Evolutionary conservation across 2,888 invertebrate species (phyloP).

Genomic region (Polietes domitor): DNA sequence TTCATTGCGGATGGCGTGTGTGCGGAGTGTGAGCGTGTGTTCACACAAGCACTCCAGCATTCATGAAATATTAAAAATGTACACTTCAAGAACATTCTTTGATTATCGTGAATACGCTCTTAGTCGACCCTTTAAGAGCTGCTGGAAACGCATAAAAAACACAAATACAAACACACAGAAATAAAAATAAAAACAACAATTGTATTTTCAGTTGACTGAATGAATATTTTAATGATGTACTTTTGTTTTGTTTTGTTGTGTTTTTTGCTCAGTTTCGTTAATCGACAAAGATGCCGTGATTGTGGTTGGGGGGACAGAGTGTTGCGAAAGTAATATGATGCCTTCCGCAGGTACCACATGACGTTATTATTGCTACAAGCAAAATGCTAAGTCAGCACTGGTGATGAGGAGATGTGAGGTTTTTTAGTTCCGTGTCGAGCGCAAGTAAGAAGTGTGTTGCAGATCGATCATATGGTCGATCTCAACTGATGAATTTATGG

Average conservation of each 20-base stretch:
- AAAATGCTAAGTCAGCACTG: too few species aligned
- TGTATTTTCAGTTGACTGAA: slow-evolving; percentile 58
- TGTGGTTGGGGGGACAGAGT: not conserved
- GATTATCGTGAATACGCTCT: slow-evolving; percentile 62
- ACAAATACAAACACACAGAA: not conserved
- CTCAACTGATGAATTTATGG: too few species aligned
- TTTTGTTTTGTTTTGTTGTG: slow-evolving; percentile 51
- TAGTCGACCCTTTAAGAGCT: slow-evolving; percentile 63
- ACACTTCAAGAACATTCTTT: slow-evolving; percentile 65
- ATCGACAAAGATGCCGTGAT: slow-evolving; percentile 16
- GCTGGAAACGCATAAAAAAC: not conserved
- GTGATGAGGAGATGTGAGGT: too few species aligned
- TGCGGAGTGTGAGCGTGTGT: too few species aligned
- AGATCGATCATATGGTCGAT: too few species aligned
- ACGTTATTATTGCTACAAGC: too few species aligned
- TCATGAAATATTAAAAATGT: slow-evolving; percentile 44
- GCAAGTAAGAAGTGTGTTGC: too few species aligned
- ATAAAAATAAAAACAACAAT: slow-evolving; percentile 23
- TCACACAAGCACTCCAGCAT: slow-evolving; percentile 6
- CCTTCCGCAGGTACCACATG: too few species aligned
- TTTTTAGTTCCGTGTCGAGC: too few species aligned
- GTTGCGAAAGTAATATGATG: too few species aligned
- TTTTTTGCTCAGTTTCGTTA: slow-evolving; percentile 29
- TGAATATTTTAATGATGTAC: slow-evolving; percentile 67
- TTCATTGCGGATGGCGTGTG: not conserved